Percentiles rank a stretch among this genome's conserved stretches.
These are phyloP conservation scores for Sebastes schlegelii DNA, from an alignment of 2,113 vertebrate genomes.

Conservation along the genomic window DNA sequence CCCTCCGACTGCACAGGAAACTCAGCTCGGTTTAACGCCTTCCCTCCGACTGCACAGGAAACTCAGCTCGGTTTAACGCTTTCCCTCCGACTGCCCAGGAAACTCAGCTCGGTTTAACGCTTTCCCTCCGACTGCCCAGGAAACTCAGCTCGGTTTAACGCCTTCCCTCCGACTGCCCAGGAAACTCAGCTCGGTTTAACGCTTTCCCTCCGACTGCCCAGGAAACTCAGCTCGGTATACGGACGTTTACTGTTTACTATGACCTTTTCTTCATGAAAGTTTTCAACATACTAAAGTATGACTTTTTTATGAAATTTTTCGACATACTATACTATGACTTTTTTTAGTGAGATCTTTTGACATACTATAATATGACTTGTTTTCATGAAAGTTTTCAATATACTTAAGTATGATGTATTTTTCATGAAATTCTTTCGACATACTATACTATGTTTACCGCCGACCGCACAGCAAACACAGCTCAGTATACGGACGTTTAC, in stretches of 20 bases:
- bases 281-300: too few relatives aligned
- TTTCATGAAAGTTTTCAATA: too few relatives aligned
- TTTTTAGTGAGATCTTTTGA: too few relatives aligned
- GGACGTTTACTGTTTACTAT: not conserved
- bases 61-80: too few relatives aligned
- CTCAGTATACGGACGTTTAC: constrained; percentile 13
- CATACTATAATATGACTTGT: too few relatives aligned
- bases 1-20: constrained; percentile 50
- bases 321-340: too few relatives aligned
- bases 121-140: too few relatives aligned
- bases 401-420: constrained; percentile 29
- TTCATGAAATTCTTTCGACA: too few relatives aligned
- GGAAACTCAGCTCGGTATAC: not conserved
- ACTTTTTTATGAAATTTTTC: fast-evolving
- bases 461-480: not conserved
- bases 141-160: constrained; percentile 36
- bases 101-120: too few relatives aligned
- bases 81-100: too few relatives aligned
- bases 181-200: constrained; percentile 41
- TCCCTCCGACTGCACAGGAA: constrained; percentile 16
- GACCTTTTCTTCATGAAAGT: too few relatives aligned
- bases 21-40: constrained; percentile 33
- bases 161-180: constrained; percentile 39
- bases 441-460: too few relatives aligned
- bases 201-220: constrained; percentile 30